Base-by-base conservation (phyloP, 2,888 invertebrate species). In the Drosophila meridionalis region DNA sequence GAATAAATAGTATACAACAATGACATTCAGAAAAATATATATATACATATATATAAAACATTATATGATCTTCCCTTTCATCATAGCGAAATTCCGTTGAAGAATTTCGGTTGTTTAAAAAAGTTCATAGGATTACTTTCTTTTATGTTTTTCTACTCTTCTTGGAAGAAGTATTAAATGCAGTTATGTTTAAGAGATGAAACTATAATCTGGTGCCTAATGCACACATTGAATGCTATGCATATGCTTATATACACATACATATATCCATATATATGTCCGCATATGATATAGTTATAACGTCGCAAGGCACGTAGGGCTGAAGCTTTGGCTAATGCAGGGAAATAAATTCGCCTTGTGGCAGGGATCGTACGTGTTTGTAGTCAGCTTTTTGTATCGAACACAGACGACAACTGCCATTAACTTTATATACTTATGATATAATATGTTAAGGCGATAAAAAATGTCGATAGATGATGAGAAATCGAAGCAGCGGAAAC, bases 341-440 rank as follows among this genome's bases (percentile, higher is more conserved):
- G 47, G 43, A 30, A 60, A 59, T 55, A 30, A 20, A 42, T 26
- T 56, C 58, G 45, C 56, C 63, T 57, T 63, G 43, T 61, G 53
- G n/a, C 52, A 26, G 26, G n/a, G 42, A 55, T 55, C 53, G 66
- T 72, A 83, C 87, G 82, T 87, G 83, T 66, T 57, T 32, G 60
- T 38, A 52, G 47, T 69, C 62, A 61, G 47, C 40, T 66, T 63
- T 56, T 42, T 11, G 14, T 48, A 56, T 50, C 34, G 14, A 48
- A 48, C 30, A 8, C 47, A 30, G 48, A 34, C 26, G 60, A 40
- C 20, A 30, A 60, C 28, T 61, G 45, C 36, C 28, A 20, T 55
- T 62, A 50, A 20, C 20, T 20, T 65, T 59, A 76, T 50, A 57
- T 48, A 40, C 42, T 73, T 28, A 50, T 73, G 61, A 65, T 60